phyloP scores from a whole-genome alignment of 2,888 invertebrate genomes.

The Norana najaformis region DNA sequence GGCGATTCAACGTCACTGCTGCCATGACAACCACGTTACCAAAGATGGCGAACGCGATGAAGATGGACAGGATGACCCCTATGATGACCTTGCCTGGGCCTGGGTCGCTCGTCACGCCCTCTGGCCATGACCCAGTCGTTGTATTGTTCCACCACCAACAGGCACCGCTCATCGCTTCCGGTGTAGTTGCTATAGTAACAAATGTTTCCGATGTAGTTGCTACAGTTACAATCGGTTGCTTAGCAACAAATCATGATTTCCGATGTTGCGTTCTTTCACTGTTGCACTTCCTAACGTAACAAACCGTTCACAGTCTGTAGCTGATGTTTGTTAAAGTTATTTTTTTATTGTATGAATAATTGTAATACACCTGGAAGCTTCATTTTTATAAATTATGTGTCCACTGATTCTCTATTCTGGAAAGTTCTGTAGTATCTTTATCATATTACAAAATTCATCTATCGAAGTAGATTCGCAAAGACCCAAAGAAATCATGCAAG shows the following conservation, averaged over 20 bases:
- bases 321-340: no score
- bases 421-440: no score
- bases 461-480: no score
- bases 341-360: no score
- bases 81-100: constrained; percentile 39
- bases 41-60: constrained; percentile 89
- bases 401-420: no score
- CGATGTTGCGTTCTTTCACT: no score
- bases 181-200: background rate
- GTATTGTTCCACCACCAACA: background rate
- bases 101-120: background rate
- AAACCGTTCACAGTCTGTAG: no score
- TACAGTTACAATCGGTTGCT: background rate
- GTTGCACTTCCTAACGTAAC: no score
- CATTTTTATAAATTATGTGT: no score
- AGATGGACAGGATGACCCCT: constrained; percentile 80
- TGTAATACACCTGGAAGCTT: no score
- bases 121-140: background rate
- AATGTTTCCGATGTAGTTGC: background rate
- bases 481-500: no score
- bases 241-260: background rate
- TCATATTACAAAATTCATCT: no score
- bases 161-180: background rate
- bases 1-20: constrained; percentile 94
- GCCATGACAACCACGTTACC: constrained; percentile 94